Percentiles rank a stretch among this genome's conserved stretches.
phyloP scores from a whole-genome alignment of 2,797 vertebrate species.

The Neopelma chrysocephalum region DNA sequence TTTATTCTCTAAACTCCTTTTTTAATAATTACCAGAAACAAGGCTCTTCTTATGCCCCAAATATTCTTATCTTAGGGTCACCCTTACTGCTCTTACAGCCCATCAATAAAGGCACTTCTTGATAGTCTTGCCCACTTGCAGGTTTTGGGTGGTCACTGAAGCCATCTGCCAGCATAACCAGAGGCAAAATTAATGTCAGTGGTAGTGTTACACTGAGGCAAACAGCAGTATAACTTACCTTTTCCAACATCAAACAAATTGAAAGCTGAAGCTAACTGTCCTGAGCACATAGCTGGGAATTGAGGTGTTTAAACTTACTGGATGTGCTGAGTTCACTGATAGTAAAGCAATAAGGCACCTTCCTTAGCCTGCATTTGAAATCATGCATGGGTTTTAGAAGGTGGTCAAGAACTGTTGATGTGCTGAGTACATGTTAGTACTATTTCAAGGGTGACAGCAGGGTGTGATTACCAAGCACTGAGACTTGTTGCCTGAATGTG shows the following conservation, averaged over 20 bases:
- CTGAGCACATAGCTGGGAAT: neutral
- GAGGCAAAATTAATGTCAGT: neutral
- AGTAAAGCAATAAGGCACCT: neutral
- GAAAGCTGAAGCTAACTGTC: neutral
- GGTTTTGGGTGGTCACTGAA: neutral
- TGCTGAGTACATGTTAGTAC: neutral
- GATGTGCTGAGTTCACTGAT: neutral
- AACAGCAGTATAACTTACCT: neutral
- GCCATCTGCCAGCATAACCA: neutral
- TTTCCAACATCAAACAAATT: neutral
- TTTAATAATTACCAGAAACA: neutral
- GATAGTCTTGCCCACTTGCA: neutral
- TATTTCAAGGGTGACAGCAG: neutral
- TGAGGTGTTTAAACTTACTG: neutral
- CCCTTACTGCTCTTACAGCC: neutral
- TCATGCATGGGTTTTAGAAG: neutral
- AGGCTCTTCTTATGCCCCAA: neutral
- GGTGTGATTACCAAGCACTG: neutral
- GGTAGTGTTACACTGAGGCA: neutral
- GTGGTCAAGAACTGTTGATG: neutral
- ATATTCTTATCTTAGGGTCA: neutral
- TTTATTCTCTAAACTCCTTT: neutral
- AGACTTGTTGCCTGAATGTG: neutral
- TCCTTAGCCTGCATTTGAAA: neutral
- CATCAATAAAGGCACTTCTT: neutral